Conservation (phyloP, 2,888 invertebrate genomes). For the Acleris holmiana region DNA sequence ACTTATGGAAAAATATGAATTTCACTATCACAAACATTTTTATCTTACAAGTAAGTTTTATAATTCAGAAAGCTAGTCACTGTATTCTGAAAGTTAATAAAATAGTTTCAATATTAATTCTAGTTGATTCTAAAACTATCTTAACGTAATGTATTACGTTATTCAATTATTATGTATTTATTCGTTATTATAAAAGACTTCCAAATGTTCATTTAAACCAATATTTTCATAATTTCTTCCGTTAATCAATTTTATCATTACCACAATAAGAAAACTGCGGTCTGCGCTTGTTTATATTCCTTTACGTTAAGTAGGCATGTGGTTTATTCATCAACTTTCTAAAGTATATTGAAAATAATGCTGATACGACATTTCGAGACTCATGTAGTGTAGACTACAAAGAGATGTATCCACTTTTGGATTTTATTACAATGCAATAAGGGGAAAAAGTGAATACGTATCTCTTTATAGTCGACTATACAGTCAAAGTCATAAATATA, state of each 20-base stretch:
- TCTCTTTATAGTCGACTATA: no score
- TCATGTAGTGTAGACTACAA: no score
- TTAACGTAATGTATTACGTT: constrained; percentile 29
- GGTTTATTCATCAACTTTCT: constrained; percentile 13
- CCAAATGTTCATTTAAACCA: not conserved
- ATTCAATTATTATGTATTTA: not conserved
- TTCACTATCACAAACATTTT: constrained; percentile 39
- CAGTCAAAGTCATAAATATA: no score
- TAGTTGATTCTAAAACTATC: not conserved
- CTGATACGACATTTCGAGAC: no score
- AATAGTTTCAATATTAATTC: constrained; percentile 1
- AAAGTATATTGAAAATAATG: not conserved
- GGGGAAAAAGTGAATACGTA: no score
- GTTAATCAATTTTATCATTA: not conserved
- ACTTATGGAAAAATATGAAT: constrained; percentile 63
- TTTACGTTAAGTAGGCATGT: constrained; percentile 15
- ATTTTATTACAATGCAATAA: no score
- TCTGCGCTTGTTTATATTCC: constrained; percentile 8
- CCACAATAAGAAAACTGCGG: constrained; percentile 29
- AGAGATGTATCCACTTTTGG: no score
- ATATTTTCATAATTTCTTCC: constrained; percentile 18
- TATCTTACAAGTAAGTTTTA: constrained; percentile 13
- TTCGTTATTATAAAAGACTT: no score
- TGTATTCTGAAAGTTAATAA: not conserved
- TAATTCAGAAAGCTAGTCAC: not conserved